A percentile compares a stretch with the other conserved stretches of the same genome.
Evolutionary conservation across 2,113 vertebrate genomes (phyloP).

Genomic region (Edolisoma coerulescens): DNA sequence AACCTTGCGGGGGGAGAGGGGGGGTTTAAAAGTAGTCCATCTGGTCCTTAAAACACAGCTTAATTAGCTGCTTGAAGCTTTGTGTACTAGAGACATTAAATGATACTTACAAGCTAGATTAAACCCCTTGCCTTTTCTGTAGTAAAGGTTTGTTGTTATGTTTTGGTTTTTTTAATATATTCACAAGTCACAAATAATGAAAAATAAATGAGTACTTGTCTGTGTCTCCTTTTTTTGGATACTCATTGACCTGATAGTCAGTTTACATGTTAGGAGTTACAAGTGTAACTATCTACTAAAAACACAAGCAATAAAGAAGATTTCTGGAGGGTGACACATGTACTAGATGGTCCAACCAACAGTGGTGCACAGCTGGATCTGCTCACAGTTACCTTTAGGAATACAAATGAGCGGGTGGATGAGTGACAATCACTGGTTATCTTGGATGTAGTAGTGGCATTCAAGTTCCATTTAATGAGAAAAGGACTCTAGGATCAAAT

Average conservation of each 20-base stretch:
- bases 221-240: neutral
- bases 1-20: accelerated
- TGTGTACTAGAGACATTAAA: neutral
- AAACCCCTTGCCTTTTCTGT: neutral
- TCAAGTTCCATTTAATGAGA: neutral
- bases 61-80: neutral
- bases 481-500: neutral
- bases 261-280: neutral
- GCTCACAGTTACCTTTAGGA: accelerated
- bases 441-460: neutral
- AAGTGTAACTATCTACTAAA: neutral
- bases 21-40: neutral
- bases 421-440: neutral
- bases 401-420: neutral
- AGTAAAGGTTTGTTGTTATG: neutral
- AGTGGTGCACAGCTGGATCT: neutral
- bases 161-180: neutral
- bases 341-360: neutral
- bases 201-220: neutral
- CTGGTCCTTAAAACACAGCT: neutral
- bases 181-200: neutral
- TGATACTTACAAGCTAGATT: neutral
- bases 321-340: neutral
- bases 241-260: neutral
- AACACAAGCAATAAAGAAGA: neutral